Conservation (phyloP, 2,888 invertebrate species). For the Amiota mariae region DNA sequence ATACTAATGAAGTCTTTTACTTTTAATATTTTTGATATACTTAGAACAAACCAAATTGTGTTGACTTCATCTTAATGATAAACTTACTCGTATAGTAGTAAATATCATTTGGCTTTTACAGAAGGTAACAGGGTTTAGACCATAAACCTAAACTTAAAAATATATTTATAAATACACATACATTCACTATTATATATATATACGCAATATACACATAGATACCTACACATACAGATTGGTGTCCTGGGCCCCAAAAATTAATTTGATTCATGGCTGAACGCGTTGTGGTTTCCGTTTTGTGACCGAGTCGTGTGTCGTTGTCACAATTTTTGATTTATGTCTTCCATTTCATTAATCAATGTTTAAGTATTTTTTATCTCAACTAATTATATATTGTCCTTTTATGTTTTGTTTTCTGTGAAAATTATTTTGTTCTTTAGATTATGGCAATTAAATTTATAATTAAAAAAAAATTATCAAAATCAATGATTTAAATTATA, state of each 20-base stretch:
- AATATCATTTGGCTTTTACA: too few relatives aligned
- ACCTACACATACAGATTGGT: not conserved
- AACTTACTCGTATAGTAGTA: too few relatives aligned
- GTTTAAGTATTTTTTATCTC: conserved; percentile 11
- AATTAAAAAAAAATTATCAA: not conserved
- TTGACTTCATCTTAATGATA: too few relatives aligned
- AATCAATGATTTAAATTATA: too few relatives aligned
- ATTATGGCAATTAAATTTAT: too few relatives aligned
- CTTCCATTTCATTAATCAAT: conserved; percentile 40
- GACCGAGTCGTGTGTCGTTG: conserved; percentile 17
- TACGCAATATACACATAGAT: not conserved
- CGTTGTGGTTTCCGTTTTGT: conserved; percentile 11
- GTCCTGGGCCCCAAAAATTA: not conserved
- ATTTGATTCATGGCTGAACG: not conserved
- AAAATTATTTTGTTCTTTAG: not conserved
- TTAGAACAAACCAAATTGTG: conserved; percentile 21
- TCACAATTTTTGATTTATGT: conserved; percentile 36
- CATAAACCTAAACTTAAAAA: not conserved
- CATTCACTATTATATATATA: not conserved
- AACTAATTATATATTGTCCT: not conserved
- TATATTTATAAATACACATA: not conserved
- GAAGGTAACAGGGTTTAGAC: not conserved
- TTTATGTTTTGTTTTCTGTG: not conserved
- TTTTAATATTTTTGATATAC: too few relatives aligned
- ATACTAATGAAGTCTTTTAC: too few relatives aligned